These are phyloP conservation scores for Drosophila nikananu DNA, from an alignment of 1,140 invertebrate genomes.

Conservation along the genomic window DNA sequence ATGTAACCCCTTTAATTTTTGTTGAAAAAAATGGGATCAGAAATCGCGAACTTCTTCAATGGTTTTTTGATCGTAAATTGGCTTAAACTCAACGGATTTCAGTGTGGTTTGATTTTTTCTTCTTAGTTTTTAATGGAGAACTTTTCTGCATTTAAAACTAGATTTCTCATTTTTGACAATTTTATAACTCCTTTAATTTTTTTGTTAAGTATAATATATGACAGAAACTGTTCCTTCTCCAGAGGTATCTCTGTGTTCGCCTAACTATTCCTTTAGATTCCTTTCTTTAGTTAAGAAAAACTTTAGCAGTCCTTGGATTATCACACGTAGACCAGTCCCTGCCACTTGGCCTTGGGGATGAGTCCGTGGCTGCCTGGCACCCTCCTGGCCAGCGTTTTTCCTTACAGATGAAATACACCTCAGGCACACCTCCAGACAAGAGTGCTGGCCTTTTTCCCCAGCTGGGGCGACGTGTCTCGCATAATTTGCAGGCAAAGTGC, in stretches of 20 bases:
- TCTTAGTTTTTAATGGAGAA: too few relatives aligned
- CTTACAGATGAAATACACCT: conserved; percentile 53
- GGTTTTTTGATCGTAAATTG: too few relatives aligned
- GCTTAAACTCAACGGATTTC: too few relatives aligned
- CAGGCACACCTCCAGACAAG: conserved; percentile 67
- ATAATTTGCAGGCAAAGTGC: conserved; percentile 80
- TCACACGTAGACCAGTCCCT: conserved; percentile 60
- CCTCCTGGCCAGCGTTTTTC: conserved; percentile 16
- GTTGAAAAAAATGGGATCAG: too few relatives aligned
- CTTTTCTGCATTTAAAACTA: too few relatives aligned
- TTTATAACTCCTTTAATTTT: too few relatives aligned
- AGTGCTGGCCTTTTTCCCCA: conserved; percentile 26
- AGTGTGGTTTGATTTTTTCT: too few relatives aligned
- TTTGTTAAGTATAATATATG: too few relatives aligned
- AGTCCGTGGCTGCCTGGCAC: conserved; percentile 1
- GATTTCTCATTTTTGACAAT: too few relatives aligned
- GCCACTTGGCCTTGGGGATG: conserved; percentile 15
- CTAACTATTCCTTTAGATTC: background rate
- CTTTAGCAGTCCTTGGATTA: conserved; percentile 64
- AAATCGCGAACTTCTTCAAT: too few relatives aligned
- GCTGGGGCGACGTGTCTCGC: conserved; percentile 67
- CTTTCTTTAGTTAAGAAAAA: conserved; percentile 49
- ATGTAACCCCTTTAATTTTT: too few relatives aligned
- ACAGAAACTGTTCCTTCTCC: background rate
- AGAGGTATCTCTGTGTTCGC: background rate